Conservation (phyloP, 2,113 vertebrate species). For the Pseudois nayaur region DNA sequence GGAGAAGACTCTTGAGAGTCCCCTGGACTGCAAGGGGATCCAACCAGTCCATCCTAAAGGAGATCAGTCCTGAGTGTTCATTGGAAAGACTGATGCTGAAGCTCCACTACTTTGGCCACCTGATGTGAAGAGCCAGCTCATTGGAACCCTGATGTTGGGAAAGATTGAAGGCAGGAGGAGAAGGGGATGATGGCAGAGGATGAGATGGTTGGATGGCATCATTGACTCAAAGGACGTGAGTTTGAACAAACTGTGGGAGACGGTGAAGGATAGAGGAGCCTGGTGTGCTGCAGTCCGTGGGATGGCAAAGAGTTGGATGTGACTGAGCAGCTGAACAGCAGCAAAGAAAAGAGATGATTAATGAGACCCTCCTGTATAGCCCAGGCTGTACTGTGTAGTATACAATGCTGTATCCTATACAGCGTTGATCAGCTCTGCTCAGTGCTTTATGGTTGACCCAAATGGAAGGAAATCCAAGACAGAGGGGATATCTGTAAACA, state of each 20-base stretch:
- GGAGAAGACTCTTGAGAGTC: not conserved
- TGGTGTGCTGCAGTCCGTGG: not conserved
- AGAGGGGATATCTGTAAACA: not conserved
- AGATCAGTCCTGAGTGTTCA: not conserved
- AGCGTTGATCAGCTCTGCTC: fast-evolving
- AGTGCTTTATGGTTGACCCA: not conserved
- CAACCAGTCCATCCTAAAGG: not conserved
- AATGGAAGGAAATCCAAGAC: not conserved
- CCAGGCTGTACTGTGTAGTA: fast-evolving
- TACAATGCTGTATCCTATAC: not conserved
- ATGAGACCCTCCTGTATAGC: not conserved
- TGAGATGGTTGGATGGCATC: not conserved
- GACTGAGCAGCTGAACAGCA: not conserved
- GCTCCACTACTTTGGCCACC: not conserved
- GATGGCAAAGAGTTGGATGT: not conserved
- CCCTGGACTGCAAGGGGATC: not conserved
- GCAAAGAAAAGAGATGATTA: not conserved
- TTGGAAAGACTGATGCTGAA: not conserved
- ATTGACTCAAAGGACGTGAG: fast-evolving
- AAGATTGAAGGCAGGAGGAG: not conserved
- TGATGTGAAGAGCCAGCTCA: not conserved
- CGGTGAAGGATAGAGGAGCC: not conserved
- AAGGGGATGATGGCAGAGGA: fast-evolving
- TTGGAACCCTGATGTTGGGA: not conserved
- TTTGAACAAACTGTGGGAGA: not conserved